phyloP scores from a whole-genome alignment of 2,888 invertebrate species.

The Ashinkailepas kermadecensis region DNA sequence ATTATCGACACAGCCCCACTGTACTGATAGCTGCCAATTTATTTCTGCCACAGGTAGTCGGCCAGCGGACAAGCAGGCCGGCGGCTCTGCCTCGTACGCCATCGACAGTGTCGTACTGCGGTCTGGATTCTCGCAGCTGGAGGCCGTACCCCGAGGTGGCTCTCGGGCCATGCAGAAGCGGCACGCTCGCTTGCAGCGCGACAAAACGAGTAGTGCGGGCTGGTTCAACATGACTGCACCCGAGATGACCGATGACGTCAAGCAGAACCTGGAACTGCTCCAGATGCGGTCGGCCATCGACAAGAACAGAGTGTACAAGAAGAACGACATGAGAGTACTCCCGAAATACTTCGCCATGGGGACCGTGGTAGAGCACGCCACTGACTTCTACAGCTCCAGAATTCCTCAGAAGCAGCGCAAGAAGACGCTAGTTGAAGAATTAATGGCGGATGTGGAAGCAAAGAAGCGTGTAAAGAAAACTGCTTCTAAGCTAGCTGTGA shows the following conservation, averaged over 20 bases:
- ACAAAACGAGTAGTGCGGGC: conserved; percentile 65
- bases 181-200: conserved; percentile 20
- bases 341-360: conserved; percentile 43
- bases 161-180: background rate
- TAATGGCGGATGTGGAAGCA: conserved; percentile 80
- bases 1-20: too few species aligned
- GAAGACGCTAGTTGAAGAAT: conserved; percentile 83
- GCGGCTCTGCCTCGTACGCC: too few species aligned
- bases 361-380: conserved; percentile 62
- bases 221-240: conserved; percentile 88
- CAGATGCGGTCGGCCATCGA: conserved; percentile 88
- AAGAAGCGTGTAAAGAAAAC: conserved; percentile 31
- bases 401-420: conserved; percentile 79
- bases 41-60: too few species aligned
- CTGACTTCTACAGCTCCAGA: conserved; percentile 77
- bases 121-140: background rate
- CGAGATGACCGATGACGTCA: conserved; percentile 79
- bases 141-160: background rate
- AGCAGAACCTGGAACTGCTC: conserved; percentile 77
- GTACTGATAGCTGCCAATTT: too few species aligned
- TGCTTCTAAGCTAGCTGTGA: background rate
- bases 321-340: conserved; percentile 29
- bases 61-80: too few species aligned
- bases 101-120: background rate
- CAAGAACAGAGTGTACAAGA: conserved; percentile 57